A percentile compares a stretch with the other conserved stretches of the same genome.
phyloP scores from a whole-genome alignment of 2,113 vertebrate species.

The Bos indicus region DNA sequence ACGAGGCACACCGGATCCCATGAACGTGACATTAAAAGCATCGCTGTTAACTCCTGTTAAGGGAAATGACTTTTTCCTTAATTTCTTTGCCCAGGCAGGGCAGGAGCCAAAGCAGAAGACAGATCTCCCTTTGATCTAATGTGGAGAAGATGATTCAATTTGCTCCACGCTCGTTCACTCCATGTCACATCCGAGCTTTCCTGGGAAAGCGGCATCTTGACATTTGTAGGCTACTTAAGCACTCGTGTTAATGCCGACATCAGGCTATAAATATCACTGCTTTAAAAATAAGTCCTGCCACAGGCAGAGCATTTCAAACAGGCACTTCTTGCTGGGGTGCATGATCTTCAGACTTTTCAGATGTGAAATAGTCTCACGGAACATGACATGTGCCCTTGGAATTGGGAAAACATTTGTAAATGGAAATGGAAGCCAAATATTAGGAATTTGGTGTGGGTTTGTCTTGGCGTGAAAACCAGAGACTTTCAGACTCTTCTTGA shows the following conservation, averaged over 20 bases:
- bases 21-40: rapidly evolving
- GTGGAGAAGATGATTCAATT: not conserved
- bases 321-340: not conserved
- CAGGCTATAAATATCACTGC: not conserved
- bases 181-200: not conserved
- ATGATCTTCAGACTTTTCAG: not conserved
- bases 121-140: not conserved
- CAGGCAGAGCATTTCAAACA: not conserved
- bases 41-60: rapidly evolving
- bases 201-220: not conserved
- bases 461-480: not conserved
- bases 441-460: not conserved
- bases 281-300: not conserved
- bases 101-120: not conserved
- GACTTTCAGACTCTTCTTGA: not conserved
- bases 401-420: not conserved
- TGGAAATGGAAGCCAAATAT: not conserved
- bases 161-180: not conserved
- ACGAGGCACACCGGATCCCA: rapidly evolving
- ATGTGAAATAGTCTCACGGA: rapidly evolving
- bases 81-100: not conserved
- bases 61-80: not conserved
- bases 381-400: rapidly evolving
- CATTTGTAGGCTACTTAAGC: not conserved
- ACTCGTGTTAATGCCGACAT: not conserved